These are phyloP conservation scores for Bathynomus jamesi DNA, from an alignment of 1,140 invertebrate species.

Conservation along the genomic window DNA sequence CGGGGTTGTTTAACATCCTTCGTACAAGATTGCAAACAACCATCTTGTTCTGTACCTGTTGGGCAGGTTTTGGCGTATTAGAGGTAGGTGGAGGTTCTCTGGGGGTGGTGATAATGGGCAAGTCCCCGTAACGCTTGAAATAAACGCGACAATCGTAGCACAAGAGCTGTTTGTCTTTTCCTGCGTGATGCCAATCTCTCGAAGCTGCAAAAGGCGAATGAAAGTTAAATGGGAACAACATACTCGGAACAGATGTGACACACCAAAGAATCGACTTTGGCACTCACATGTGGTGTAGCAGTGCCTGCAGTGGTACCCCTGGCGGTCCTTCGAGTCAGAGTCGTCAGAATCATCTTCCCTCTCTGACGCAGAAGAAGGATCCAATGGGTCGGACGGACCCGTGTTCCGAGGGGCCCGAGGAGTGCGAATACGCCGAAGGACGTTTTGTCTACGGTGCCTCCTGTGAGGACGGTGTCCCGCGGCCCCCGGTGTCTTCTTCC, in stretches of 20 bases:
- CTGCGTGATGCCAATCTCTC: conserved; percentile 65
- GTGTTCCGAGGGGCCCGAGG: conserved; percentile 54
- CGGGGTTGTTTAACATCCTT: too few species aligned
- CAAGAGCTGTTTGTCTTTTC: conserved; percentile 64
- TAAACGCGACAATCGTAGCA: conserved; percentile 74
- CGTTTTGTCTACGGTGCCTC: conserved; percentile 69
- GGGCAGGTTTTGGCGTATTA: conserved; percentile 20
- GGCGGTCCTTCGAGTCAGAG: conserved; percentile 72
- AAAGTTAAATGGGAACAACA: too few species aligned
- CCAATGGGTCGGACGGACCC: conserved; percentile 28
- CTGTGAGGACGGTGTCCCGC: conserved; percentile 86
- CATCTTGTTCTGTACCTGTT: too few species aligned
- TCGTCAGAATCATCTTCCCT: conserved; percentile 90
- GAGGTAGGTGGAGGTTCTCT: conserved; percentile 32
- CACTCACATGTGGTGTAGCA: conserved; percentile 45
- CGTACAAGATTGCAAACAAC: too few species aligned
- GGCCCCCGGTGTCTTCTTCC: conserved; percentile 99
- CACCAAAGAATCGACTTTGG: too few species aligned
- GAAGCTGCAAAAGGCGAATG: conserved; percentile 49
- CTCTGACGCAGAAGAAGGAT: conserved; percentile 48
- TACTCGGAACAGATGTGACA: too few species aligned
- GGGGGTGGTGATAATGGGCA: conserved; percentile 52
- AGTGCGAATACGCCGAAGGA: conserved; percentile 77
- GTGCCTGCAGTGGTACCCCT: conserved; percentile 49
- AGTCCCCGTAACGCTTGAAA: conserved; percentile 74